These are phyloP conservation scores for Lampris megalopsis DNA, from an alignment of 2,113 vertebrate genomes.

Conservation along the genomic window DNA sequence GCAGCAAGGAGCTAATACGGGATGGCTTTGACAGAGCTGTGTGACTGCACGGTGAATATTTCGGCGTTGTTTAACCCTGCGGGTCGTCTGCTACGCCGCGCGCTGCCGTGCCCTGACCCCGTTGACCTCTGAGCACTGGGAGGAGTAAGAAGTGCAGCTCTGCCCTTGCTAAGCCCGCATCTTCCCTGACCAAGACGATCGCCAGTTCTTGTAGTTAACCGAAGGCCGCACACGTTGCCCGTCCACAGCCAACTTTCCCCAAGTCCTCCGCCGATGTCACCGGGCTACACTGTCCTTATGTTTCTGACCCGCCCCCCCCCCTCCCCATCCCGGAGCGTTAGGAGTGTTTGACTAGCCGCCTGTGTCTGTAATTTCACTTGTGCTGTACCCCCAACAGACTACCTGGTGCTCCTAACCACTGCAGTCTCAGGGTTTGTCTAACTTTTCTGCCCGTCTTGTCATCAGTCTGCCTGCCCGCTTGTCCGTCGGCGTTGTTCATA, in stretches of 20 bases:
- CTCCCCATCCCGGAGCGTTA: not conserved
- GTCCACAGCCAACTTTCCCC: conserved; percentile 35
- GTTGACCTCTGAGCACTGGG: conserved; percentile 32
- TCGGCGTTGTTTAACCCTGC: conserved; percentile 16
- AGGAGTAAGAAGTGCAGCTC: conserved; percentile 52
- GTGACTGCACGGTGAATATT: not conserved
- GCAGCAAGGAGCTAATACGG: not conserved
- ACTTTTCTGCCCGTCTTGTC: not conserved
- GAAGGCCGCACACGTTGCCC: conserved; percentile 47
- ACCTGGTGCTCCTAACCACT: no score
- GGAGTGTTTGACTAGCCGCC: conserved; percentile 6
- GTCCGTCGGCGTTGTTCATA: no score
- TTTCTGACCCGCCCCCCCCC: not conserved
- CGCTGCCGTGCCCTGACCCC: conserved; percentile 40
- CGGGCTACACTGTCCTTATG: not conserved
- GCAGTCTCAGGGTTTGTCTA: not conserved
- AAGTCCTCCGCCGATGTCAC: conserved; percentile 27
- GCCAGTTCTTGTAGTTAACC: conserved; percentile 50
- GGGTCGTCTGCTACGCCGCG: conserved; percentile 35
- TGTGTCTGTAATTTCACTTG: no score
- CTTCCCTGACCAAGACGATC: conserved; percentile 51
- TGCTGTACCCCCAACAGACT: no score
- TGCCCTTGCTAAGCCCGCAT: conserved; percentile 60
- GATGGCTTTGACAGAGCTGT: not conserved
- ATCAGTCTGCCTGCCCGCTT: no score